A percentile compares a stretch with the other conserved stretches of the same genome.
Conservation (phyloP, 2,888 invertebrate genomes). For the Ceriagrion tenellum region DNA sequence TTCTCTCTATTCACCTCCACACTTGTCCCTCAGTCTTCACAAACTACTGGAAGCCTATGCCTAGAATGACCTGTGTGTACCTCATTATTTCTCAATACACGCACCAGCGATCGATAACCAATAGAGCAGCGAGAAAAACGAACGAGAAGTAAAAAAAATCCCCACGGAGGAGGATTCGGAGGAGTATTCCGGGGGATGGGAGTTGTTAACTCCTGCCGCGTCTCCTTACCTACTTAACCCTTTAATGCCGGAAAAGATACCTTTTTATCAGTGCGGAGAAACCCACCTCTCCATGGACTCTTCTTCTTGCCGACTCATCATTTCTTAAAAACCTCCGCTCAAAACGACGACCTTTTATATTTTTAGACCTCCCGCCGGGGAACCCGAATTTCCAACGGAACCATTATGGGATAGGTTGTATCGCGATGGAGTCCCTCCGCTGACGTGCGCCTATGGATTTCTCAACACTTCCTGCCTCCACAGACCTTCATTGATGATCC, state of each 20-base stretch:
- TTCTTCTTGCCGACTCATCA: constrained; percentile 17
- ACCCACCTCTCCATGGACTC: neutral
- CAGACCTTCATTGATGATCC: neutral
- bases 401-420: neutral
- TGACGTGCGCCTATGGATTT: neutral
- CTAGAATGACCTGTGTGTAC: neutral
- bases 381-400: constrained; percentile 32
- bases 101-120: neutral
- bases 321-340: constrained; percentile 23
- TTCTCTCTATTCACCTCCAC: neutral
- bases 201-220: neutral
- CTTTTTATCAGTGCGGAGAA: neutral
- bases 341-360: constrained; percentile 25
- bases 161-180: neutral
- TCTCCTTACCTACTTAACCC: constrained; percentile 1
- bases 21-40: neutral
- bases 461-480: neutral
- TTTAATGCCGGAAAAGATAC: neutral
- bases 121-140: neutral
- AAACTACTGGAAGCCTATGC: neutral
- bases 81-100: constrained; percentile 10
- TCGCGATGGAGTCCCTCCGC: neutral
- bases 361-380: constrained; percentile 12
- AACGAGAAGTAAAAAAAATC: neutral
- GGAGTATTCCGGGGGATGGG: neutral